These are phyloP conservation scores for Trichosurus vulpecula DNA, from an alignment of 2,797 vertebrate species.

Conservation along the genomic window DNA sequence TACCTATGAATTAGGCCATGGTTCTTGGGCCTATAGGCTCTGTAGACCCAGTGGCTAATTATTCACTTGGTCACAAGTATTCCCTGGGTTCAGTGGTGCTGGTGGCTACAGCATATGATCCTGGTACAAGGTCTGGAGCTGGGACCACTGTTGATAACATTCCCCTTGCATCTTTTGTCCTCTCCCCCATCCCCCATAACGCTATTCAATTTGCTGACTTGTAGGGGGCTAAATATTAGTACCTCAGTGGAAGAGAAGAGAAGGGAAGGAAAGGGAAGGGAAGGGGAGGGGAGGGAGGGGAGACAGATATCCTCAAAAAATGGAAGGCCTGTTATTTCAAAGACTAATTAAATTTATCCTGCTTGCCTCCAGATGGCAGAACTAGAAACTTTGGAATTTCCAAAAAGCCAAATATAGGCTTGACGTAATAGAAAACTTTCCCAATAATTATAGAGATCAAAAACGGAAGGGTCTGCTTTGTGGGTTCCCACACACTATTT, in stretches of 20 bases:
- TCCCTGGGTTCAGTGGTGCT: conserved; percentile 92
- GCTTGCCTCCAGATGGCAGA: no score
- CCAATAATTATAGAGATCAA: no score
- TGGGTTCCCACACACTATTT: no score
- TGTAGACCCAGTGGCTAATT: conserved; percentile 94
- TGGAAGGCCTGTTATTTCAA: no score
- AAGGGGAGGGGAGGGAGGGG: accelerated
- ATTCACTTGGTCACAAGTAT: conserved; percentile 93
- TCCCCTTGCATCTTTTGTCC: conserved; percentile 83
- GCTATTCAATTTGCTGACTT: conserved; percentile 96
- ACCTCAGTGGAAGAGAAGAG: conserved; percentile 92
- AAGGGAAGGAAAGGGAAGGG: neutral
- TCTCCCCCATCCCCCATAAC: conserved; percentile 93
- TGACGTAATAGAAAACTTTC: no score
- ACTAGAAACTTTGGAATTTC: no score
- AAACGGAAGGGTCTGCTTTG: no score
- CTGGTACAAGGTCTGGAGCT: conserved; percentile 92
- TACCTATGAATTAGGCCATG: conserved; percentile 92
- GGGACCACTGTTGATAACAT: conserved; percentile 87
- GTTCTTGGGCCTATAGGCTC: conserved; percentile 90
- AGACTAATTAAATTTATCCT: no score
- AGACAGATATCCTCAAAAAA: no score
- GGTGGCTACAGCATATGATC: conserved; percentile 92
- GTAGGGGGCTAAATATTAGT: conserved; percentile 96
- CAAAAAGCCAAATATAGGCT: no score